Percentiles rank a stretch among this genome's conserved stretches.
These are phyloP conservation scores for Azemiops feae DNA, from an alignment of 2,113 vertebrate species.

Conservation along the genomic window DNA sequence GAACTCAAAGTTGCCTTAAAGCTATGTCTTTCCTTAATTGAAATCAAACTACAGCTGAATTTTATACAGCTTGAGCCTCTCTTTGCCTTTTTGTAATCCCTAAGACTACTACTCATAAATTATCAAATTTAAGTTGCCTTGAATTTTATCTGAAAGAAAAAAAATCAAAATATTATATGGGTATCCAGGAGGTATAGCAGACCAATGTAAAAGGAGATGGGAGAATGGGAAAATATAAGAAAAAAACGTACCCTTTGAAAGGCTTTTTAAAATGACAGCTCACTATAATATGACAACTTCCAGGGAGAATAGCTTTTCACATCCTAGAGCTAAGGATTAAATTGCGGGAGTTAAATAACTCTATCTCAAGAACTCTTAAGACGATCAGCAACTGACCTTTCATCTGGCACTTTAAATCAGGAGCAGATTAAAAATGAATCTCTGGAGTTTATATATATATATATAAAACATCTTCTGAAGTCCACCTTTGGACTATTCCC, in stretches of 20 bases:
- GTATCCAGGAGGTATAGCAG: neutral
- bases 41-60: neutral
- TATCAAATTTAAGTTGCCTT: neutral
- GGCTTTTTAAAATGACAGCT: neutral
- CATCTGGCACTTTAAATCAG: slow-evolving; percentile 18
- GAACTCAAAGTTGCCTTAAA: neutral
- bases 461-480: too few species aligned
- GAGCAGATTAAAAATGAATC: slow-evolving; percentile 22
- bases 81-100: neutral
- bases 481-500: too few species aligned
- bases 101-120: neutral
- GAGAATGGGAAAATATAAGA: neutral
- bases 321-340: neutral
- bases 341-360: neutral
- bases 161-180: neutral
- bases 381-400: slow-evolving; percentile 24
- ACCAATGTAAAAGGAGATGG: neutral
- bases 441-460: too few species aligned
- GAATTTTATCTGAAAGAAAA: neutral
- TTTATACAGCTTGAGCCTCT: neutral
- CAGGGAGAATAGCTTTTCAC: neutral
- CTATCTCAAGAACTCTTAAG: slow-evolving; percentile 25
- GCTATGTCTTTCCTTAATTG: neutral
- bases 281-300: neutral
- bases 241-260: neutral